phyloP scores from a whole-genome alignment of 2,113 vertebrate species.

The Poeciliopsis prolifica region DNA sequence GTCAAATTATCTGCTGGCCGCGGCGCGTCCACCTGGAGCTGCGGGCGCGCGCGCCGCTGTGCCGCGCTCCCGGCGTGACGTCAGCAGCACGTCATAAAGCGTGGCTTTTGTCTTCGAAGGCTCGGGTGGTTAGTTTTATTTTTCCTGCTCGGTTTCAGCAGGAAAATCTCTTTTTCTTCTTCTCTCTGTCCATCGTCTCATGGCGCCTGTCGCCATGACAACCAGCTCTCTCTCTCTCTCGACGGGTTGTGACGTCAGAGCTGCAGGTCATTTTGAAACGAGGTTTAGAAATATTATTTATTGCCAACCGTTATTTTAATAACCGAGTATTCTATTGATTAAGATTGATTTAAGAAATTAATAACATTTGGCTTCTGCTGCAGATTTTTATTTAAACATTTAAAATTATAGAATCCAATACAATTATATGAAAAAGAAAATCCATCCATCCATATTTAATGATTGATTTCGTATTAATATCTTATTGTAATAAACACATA shows the following conservation, averaged over 20 bases:
- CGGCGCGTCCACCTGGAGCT: background rate
- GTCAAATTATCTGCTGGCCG: slow-evolving; percentile 52
- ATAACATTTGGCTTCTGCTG: too few relatives aligned
- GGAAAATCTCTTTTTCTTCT: slow-evolving; percentile 1
- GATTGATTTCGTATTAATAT: too few relatives aligned
- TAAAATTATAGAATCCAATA: too few relatives aligned
- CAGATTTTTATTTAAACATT: too few relatives aligned
- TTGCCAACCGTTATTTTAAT: too few relatives aligned
- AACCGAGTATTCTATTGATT: too few relatives aligned
- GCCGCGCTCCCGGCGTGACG: background rate
- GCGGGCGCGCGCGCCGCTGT: background rate
- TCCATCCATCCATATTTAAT: too few relatives aligned
- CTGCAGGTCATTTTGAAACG: background rate
- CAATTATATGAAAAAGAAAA: too few relatives aligned
- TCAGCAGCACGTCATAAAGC: background rate
- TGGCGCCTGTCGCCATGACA: slow-evolving; percentile 78
- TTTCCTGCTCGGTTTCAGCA: slow-evolving; percentile 10
- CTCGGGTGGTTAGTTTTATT: slow-evolving; percentile 4
- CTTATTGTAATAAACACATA: too few relatives aligned
- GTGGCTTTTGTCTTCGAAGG: background rate
- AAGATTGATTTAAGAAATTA: too few relatives aligned
- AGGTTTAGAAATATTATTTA: too few relatives aligned
- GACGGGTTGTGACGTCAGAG: slow-evolving; percentile 23
- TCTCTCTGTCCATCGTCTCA: slow-evolving; percentile 62
- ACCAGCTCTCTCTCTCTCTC: slow-evolving; percentile 42